Evolutionary conservation across 2,113 vertebrate genomes (phyloP).

Genomic region (Camelus bactrianus): DNA sequence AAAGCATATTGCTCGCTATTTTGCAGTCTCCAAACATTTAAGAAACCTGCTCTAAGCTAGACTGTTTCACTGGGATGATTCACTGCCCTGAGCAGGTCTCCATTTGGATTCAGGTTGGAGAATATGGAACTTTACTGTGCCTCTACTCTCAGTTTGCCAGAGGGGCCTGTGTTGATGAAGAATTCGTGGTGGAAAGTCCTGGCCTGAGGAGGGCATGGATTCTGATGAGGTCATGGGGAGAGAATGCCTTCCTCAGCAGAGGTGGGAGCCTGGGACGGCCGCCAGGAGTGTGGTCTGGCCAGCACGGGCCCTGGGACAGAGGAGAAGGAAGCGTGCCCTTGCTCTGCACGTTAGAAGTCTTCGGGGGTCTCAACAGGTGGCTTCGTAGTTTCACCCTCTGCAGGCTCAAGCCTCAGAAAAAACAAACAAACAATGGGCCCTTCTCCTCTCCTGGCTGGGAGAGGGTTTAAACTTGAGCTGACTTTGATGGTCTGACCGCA

Average conservation of each 20-base stretch:
- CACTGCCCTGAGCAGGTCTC: neutral
- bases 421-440: neutral
- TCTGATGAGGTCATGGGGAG: conserved; percentile 45
- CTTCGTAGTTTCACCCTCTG: conserved; percentile 30
- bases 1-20: neutral
- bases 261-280: neutral
- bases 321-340: neutral
- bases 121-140: neutral
- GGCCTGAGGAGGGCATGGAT: neutral
- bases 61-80: neutral
- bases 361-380: neutral
- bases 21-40: neutral
- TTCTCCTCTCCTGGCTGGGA: neutral
- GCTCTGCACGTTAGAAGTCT: neutral
- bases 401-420: neutral
- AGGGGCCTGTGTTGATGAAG: neutral
- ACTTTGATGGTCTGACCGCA: neutral
- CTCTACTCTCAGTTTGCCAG: neutral
- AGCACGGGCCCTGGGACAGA: neutral
- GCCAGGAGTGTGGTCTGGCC: neutral
- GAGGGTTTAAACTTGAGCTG: neutral
- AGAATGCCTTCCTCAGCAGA: conserved; percentile 46
- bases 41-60: neutral
- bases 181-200: neutral
- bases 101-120: neutral